These are phyloP conservation scores for Alouatta caraya DNA, from an alignment of 2,797 vertebrate genomes.

Conservation along the genomic window DNA sequence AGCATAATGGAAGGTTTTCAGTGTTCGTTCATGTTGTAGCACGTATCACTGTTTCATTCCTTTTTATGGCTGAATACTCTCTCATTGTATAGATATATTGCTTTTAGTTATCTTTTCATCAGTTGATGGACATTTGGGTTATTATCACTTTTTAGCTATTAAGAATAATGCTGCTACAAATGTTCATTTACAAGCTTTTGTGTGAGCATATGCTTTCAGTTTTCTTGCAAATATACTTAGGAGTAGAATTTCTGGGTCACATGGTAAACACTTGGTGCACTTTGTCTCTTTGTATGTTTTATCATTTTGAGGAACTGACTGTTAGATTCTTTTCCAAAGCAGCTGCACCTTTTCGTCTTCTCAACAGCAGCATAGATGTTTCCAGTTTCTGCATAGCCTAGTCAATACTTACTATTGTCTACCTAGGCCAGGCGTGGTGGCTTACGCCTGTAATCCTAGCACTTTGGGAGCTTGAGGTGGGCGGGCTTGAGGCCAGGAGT, in stretches of 20 bases:
- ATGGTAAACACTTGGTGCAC: neutral
- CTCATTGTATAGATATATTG: neutral
- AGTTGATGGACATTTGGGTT: neutral
- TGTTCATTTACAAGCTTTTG: neutral
- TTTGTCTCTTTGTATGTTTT: neutral
- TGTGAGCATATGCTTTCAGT: neutral
- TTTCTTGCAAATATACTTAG: conserved; percentile 2
- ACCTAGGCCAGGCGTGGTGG: neutral
- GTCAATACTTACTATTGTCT: neutral
- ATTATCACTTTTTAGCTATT: neutral
- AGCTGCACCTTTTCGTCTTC: conserved; percentile 22
- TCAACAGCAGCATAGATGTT: neutral
- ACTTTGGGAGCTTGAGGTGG: neutral
- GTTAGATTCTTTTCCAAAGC: neutral
- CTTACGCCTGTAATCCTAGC: neutral
- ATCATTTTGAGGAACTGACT: neutral
- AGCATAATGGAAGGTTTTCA: neutral
- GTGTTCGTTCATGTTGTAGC: neutral
- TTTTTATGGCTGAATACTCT: neutral
- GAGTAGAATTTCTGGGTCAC: neutral
- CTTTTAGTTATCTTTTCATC: neutral
- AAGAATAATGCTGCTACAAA: neutral
- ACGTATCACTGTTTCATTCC: neutral
- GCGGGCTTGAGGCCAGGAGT: neutral
- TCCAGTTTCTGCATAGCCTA: neutral